phyloP scores from a whole-genome alignment of 2,113 vertebrate genomes.

The rat (Rattus norvegicus) region GRCr8 NC_086023.1:164713001-164713500 shows the following conservation, averaged over 20 bases:
- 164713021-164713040: slow-evolving; percentile 88
- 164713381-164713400: slow-evolving; percentile 99
- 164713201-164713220: slow-evolving; percentile 99
- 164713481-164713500: slow-evolving; percentile 87
- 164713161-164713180: slow-evolving; percentile 99
- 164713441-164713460: slow-evolving; percentile 88
- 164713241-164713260: slow-evolving; percentile 99
- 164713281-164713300: slow-evolving; percentile 99
- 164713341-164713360: slow-evolving; percentile 99
- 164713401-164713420: slow-evolving; percentile 98
- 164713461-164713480: slow-evolving; percentile 87
- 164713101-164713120: slow-evolving; percentile 99
- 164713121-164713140: slow-evolving; percentile 99
- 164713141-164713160: slow-evolving; percentile 99
- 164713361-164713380: slow-evolving; percentile 99
- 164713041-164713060: slow-evolving; percentile 98
- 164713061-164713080: slow-evolving; percentile 97
- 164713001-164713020: slow-evolving; percentile 85
- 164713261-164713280: slow-evolving; percentile 99
- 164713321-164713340: slow-evolving; percentile 99
- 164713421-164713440: slow-evolving; percentile 99
- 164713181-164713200: slow-evolving; percentile 99
- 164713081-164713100: slow-evolving; percentile 98
- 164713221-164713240: slow-evolving; percentile 99
- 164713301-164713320: slow-evolving; percentile 99